phyloP scores from a whole-genome alignment of 2,113 vertebrate species.

The Notarius lentiginosus region DNA sequence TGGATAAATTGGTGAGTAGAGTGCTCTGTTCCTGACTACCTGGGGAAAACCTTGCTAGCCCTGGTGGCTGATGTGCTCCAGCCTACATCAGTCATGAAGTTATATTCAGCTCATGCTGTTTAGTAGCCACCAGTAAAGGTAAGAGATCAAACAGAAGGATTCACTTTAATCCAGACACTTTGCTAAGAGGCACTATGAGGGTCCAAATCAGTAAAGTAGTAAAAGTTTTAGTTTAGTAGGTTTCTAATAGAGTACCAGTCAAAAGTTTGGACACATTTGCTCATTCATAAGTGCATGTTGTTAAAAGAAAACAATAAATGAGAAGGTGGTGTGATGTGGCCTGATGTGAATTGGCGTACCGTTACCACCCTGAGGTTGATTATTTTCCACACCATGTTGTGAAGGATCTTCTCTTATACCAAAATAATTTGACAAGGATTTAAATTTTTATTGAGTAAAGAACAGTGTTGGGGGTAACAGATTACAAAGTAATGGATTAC shows the following conservation, averaged over 20 bases:
- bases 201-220: background rate
- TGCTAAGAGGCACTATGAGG: background rate
- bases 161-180: constrained; percentile 7
- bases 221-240: background rate
- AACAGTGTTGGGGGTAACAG: background rate
- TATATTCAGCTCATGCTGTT: constrained; percentile 19
- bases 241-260: too few relatives aligned
- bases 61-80: constrained; percentile 7
- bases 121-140: constrained; percentile 14
- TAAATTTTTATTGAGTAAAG: background rate
- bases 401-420: background rate
- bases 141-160: background rate
- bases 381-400: background rate
- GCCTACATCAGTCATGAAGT: constrained; percentile 36
- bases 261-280: too few relatives aligned
- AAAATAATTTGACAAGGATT: background rate
- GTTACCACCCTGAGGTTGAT: background rate
- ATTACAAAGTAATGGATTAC: too few relatives aligned
- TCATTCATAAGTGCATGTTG: background rate
- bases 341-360: background rate
- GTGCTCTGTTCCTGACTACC: constrained; percentile 22
- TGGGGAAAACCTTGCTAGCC: constrained; percentile 13
- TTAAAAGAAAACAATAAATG: background rate
- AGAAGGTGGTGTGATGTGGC: background rate
- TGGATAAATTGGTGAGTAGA: constrained; percentile 34